A percentile compares a stretch with the other conserved stretches of the same genome.
Evolutionary conservation across 2,797 vertebrate genomes (phyloP).

Genomic region (Bucorvus abyssinicus): DNA sequence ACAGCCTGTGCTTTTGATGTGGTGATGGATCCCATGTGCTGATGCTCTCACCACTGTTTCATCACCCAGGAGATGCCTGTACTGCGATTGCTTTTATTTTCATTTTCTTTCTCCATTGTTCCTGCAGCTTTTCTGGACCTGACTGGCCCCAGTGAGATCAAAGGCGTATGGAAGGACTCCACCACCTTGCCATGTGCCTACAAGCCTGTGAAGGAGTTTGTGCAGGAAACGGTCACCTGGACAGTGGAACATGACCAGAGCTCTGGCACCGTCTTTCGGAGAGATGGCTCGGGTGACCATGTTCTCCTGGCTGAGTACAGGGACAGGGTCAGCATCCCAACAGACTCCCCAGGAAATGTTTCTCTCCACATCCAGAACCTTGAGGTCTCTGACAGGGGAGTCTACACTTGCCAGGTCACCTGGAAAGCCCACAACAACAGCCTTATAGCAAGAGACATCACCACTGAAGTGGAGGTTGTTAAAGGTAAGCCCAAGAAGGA

Average conservation of each 20-base stretch:
- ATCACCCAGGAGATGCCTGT: background rate
- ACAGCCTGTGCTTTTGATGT: background rate
- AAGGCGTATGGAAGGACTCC: constrained; percentile 57
- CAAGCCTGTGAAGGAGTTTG: constrained; percentile 8
- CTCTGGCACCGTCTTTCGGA: constrained; percentile 37
- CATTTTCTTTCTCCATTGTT: background rate
- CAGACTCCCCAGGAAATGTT: constrained; percentile 26
- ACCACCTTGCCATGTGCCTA: constrained; percentile 64
- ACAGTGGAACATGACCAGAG: background rate
- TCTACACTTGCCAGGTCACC: constrained; percentile 67
- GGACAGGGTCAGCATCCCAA: constrained; percentile 9
- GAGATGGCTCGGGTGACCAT: constrained; percentile 55
- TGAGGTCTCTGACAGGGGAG: constrained; percentile 62
- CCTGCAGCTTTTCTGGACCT: constrained; percentile 53
- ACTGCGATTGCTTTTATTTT: fast-evolving
- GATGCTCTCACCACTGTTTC: background rate
- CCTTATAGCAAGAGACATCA: constrained; percentile 29
- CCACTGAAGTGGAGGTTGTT: background rate
- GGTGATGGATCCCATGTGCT: background rate
- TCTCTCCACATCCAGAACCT: constrained; percentile 65
- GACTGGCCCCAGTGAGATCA: background rate
- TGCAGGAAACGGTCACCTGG: constrained; percentile 59
- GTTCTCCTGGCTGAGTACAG: constrained; percentile 47
- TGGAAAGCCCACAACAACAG: constrained; percentile 57
- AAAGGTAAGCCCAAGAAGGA: constrained; percentile 40